Evolutionary conservation across 1,140 invertebrate genomes (phyloP), one percentile per base, ranked within the genome.

Genomic region (Lepidotrigona ventralis): DNA sequence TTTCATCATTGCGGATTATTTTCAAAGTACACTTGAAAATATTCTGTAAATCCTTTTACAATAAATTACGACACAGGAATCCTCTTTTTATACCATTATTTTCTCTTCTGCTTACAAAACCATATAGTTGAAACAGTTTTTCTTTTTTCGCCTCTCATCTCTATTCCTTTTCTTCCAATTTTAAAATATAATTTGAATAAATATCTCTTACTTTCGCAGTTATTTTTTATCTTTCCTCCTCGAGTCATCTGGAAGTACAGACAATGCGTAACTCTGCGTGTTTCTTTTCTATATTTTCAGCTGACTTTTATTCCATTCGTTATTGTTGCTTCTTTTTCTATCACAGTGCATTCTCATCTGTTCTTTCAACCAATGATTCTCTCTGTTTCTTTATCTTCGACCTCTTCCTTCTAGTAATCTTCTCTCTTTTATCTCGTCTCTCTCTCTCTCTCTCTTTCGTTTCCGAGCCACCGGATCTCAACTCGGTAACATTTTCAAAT

Each of bases 401-500:
- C 70, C 68, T 89, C 64, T 88, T 82, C 80, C 56, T 56, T 73
- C 79, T 78, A 8, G 39, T 46, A 46, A 46, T 46, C 68, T 60
- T 15, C 63, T 64, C 71, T 63, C 79, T 33, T 84, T 71, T 15
- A 81, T 83, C 54, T 63, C 85, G 79, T 77, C 79, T 85, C 81
- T 78, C 85, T 82, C 56, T 81, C 58, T 63, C 79, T 78, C 77
- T 85, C 81, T 83, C 86, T 80, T 51, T 83, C 64, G 53, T 70
- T 81, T 73, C 79, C 71, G 79, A 86, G 80, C 84, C 85, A 81
- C 75, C 73, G 76, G 77, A 82, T 85, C 80, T 82, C 84, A 78
- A 74, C 90, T 89, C 86, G 72, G 84, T 88, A 63, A 87, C 86
- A 77, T 88, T 81, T 87, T 78, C 86, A 81, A 88, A 86, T 81